Percentiles rank a stretch among this genome's conserved stretches.
These are phyloP conservation scores for Spisula subtruncata DNA, from an alignment of 2,888 invertebrate species.

Conservation along the genomic window DNA sequence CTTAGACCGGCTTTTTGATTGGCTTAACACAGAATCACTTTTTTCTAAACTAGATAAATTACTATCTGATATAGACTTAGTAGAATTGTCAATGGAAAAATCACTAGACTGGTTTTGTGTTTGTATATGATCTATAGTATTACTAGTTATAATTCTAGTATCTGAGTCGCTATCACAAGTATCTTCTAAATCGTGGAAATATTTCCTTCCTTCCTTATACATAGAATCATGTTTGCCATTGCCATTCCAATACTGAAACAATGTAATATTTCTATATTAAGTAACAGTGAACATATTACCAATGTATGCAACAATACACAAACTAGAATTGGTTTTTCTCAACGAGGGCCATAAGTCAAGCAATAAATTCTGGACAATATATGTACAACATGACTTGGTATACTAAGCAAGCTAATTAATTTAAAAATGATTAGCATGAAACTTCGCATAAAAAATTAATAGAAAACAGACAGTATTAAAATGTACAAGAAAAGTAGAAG, in stretches of 20 bases:
- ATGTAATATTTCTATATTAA: neutral
- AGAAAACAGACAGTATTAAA: too few species aligned
- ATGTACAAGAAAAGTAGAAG: too few species aligned
- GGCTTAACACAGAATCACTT: neutral
- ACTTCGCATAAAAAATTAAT: too few species aligned
- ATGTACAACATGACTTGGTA: too few species aligned
- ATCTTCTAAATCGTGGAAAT: slow-evolving; percentile 46
- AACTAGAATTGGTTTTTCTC: too few species aligned
- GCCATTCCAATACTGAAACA: slow-evolving; percentile 63
- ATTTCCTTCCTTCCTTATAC: slow-evolving; percentile 58
- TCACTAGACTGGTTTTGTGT: slow-evolving; percentile 6
- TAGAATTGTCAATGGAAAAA: neutral
- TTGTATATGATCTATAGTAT: neutral
- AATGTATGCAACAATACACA: too few species aligned
- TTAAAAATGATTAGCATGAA: too few species aligned
- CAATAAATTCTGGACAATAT: too few species aligned
- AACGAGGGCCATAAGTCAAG: too few species aligned
- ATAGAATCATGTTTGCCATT: slow-evolving; percentile 36
- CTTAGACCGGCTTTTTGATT: neutral
- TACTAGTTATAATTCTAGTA: neutral
- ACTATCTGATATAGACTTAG: neutral
- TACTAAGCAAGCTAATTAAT: too few species aligned
- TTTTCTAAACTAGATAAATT: neutral
- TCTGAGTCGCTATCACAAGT: slow-evolving; percentile 16
- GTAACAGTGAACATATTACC: too few species aligned